Evolutionary conservation across 2,797 vertebrate species (phyloP), one percentile per base, ranked within the genome.

Genomic region (Eulemur coronatus): DNA sequence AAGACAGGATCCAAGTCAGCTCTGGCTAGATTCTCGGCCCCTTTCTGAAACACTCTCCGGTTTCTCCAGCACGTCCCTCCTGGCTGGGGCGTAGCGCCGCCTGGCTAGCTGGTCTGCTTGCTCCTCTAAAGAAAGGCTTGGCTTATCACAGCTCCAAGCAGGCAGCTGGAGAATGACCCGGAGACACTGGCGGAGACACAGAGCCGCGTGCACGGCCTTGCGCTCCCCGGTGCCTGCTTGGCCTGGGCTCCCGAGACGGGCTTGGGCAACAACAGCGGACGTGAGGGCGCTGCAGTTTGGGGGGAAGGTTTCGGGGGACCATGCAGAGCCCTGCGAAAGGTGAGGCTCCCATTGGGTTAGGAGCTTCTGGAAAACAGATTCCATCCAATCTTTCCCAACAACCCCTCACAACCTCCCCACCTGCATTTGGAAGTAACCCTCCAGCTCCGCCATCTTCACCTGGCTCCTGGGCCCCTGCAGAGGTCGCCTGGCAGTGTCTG

Each of bases 321-420:
- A 18, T 24, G 38, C 30, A 52, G 73, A 48, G 52, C 26, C 20
- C n/a, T 33, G 18, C 0, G 5, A 59, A 57, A 70, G 43, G 72
- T 9, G 7, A 15, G 17, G 61, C 41, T n/a, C n/a, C 50, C 41
- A 35, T 10, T 4, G 13, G 30, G 41, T 73, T 59, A 57, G 59
- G 46, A 67, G 70, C 38, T 93, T 78, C 79, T 65, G 57, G 79
- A 88, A 63, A 86, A 91, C 35, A 78, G 91, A 84, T 46, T 78
- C 55, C 35, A 72, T 15, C 41, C 48, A 73, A 26, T 65, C 12
- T 81, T 28, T 89, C 67, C 70, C 28, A 48, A 26, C 7, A 28
- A 35, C 4, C 57, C 18, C 10, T 12, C 14, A 6, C 4, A 1
- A 2, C 20, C 18, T 9, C 15, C 26, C n/a, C 18, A 46, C 24